Evolutionary conservation across 2,888 invertebrate genomes (phyloP).

Genomic region (Psococerastis gibbosa): DNA sequence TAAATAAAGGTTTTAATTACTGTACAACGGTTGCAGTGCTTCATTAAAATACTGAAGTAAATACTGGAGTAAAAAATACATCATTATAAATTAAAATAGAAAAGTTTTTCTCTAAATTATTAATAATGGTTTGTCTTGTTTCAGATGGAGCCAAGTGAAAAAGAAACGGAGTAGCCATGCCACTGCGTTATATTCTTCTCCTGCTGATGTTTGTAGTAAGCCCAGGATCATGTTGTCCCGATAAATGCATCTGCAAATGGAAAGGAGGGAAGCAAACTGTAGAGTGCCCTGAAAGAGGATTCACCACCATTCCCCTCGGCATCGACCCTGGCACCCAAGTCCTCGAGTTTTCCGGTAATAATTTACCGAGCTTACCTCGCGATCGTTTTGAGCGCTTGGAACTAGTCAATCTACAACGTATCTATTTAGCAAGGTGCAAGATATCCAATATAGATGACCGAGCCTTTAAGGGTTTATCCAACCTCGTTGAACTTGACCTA

Average conservation of each 20-base stretch:
- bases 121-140: too few species aligned
- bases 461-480: constrained; percentile 71
- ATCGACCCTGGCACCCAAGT: constrained; percentile 82
- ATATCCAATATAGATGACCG: constrained; percentile 70
- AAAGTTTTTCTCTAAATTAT: too few species aligned
- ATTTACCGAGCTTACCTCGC: constrained; percentile 60
- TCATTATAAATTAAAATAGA: too few species aligned
- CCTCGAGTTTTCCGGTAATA: constrained; percentile 73
- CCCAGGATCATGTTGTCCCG: constrained; percentile 56
- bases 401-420: constrained; percentile 67
- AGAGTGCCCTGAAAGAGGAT: constrained; percentile 65
- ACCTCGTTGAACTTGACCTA: constrained; percentile 75
- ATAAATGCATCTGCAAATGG: constrained; percentile 80
- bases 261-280: constrained; percentile 85
- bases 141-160: too few species aligned
- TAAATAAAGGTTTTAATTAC: too few species aligned
- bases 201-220: constrained; percentile 8
- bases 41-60: too few species aligned
- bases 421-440: constrained; percentile 65
- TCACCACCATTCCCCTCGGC: constrained; percentile 68
- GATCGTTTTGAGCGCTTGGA: constrained; percentile 67
- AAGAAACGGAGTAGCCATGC: too few species aligned
- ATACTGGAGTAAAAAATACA: too few species aligned
- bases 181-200: too few species aligned
- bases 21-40: too few species aligned